Conservation (phyloP, 2,888 invertebrate species). For the Dynastes grantii region DNA sequence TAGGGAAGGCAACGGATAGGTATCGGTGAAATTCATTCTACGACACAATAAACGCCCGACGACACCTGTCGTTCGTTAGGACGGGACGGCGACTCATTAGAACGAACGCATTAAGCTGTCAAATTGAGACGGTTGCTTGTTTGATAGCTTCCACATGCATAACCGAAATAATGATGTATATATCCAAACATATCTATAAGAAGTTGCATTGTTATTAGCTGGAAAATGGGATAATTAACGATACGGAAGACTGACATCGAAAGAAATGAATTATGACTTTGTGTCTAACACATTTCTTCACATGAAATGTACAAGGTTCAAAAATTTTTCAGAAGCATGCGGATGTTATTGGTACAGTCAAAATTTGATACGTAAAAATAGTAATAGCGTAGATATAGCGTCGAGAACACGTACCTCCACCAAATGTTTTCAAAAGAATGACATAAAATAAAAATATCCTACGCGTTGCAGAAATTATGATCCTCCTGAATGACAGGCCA, state of each 20-base stretch:
- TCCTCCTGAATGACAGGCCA: no score
- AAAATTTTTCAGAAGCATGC: no score
- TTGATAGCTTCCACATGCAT: slow-evolving; percentile 17
- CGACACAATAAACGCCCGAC: slow-evolving; percentile 21
- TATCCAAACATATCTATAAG: neutral
- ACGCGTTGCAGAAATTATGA: no score
- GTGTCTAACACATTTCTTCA: neutral
- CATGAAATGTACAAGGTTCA: neutral
- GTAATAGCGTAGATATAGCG: no score
- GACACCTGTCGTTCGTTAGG: slow-evolving; percentile 36
- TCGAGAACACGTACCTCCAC: no score
- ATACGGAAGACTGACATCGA: neutral
- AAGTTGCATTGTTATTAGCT: neutral
- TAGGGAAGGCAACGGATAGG: slow-evolving; percentile 5
- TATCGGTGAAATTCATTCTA: slow-evolving; percentile 15
- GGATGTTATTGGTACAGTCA: no score
- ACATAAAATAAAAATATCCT: no score
- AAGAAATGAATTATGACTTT: slow-evolving; percentile 9
- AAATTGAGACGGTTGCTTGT: slow-evolving; percentile 11
- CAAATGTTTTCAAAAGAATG: no score
- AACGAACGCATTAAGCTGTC: slow-evolving; percentile 28
- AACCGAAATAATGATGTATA: neutral
- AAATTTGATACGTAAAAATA: no score
- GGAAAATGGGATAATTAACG: slow-evolving; percentile 6
- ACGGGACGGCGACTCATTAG: slow-evolving; percentile 25